These are phyloP conservation scores for Bruchidius siliquastri DNA, from an alignment of 2,888 invertebrate genomes.

Conservation along the genomic window DNA sequence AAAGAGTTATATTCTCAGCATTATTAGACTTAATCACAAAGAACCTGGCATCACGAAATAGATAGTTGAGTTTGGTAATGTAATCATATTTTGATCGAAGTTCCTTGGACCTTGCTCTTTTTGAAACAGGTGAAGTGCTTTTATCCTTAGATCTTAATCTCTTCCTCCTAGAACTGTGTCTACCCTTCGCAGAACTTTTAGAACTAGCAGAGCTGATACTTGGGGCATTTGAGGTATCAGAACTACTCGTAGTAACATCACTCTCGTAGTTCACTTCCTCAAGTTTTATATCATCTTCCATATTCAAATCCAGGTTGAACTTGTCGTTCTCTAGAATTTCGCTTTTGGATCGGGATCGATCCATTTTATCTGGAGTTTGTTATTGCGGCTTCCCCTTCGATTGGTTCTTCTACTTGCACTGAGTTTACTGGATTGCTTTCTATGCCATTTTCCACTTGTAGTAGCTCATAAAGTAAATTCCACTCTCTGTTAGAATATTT, in stretches of 20 bases:
- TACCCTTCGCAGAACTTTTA: constrained; percentile 54
- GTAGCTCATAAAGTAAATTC: neutral
- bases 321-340: constrained; percentile 46
- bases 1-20: constrained; percentile 90
- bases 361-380: neutral
- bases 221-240: constrained; percentile 65
- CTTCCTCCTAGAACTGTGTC: constrained; percentile 55
- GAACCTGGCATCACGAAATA: constrained; percentile 91
- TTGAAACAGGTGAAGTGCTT: constrained; percentile 38
- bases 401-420: neutral
- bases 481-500: no score
- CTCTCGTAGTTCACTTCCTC: constrained; percentile 79
- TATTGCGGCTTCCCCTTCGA: neutral
- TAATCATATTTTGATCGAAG: constrained; percentile 70
- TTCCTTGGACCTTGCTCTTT: constrained; percentile 43
- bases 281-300: constrained; percentile 74
- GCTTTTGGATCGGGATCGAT: constrained; percentile 32
- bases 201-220: constrained; percentile 76
- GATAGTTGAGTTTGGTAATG: constrained; percentile 84
- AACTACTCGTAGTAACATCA: constrained; percentile 81
- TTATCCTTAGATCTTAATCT: constrained; percentile 47
- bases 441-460: neutral
- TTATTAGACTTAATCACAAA: constrained; percentile 98
- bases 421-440: neutral
- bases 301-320: constrained; percentile 52